Evolutionary conservation across 2,113 vertebrate species (phyloP).

Genomic region (Morone chrysops): DNA sequence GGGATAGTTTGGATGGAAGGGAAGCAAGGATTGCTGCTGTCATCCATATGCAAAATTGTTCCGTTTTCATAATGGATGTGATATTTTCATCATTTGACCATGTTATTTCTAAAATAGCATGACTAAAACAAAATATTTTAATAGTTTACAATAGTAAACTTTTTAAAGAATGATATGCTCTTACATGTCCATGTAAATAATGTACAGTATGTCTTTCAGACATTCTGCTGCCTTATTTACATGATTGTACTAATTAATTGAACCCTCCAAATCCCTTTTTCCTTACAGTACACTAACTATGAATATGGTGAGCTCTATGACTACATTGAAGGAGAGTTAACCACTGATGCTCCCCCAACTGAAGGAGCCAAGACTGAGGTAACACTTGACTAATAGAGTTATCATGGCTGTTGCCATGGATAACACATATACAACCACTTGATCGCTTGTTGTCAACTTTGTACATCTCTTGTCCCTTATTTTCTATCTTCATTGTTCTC

Average conservation of each 20-base stretch:
- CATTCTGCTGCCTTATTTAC: slow-evolving; percentile 58
- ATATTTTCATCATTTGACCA: slow-evolving; percentile 18
- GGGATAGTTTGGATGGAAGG: neutral
- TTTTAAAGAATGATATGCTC: neutral
- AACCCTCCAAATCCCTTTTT: slow-evolving; percentile 74
- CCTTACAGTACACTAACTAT: slow-evolving; percentile 91
- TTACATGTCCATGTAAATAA: slow-evolving; percentile 68
- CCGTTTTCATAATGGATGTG: slow-evolving; percentile 46
- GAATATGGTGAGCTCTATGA: slow-evolving; percentile 93
- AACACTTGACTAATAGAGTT: slow-evolving; percentile 69
- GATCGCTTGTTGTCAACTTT: neutral
- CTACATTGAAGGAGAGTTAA: slow-evolving; percentile 90
- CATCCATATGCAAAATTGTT: slow-evolving; percentile 37
- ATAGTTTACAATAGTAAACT: neutral
- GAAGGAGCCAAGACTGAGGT: slow-evolving; percentile 90
- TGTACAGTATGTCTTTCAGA: slow-evolving; percentile 40
- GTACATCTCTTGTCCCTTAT: neutral
- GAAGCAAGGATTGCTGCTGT: neutral
- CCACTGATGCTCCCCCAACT: slow-evolving; percentile 87
- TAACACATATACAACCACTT: slow-evolving; percentile 3
- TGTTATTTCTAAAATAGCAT: slow-evolving; percentile 58
- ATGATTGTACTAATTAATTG: slow-evolving; percentile 76
- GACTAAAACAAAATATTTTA: neutral
- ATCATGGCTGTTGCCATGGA: slow-evolving; percentile 20
- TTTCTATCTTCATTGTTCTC: neutral